Conservation (phyloP, 64 coral and sea anemone species). For the Montipora capricornis region DNA sequence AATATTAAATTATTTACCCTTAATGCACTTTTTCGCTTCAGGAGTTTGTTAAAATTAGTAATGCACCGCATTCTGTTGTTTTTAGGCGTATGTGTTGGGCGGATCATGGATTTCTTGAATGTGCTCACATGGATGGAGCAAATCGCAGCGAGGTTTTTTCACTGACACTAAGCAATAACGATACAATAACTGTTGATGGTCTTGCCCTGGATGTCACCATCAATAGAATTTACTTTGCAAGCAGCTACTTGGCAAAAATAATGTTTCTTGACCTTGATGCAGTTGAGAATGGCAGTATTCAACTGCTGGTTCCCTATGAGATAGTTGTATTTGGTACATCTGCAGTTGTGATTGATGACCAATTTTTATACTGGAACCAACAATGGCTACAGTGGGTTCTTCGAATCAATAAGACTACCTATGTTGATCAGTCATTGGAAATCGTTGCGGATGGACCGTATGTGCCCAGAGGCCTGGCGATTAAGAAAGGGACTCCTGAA, state of each 20-base stretch:
- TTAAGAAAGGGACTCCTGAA: constrained; percentile 10
- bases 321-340: not conserved
- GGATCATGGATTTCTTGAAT: not conserved
- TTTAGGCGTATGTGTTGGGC: constrained; percentile 25
- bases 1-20: too few relatives aligned
- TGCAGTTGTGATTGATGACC: constrained; percentile 22
- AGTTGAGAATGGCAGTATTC: not conserved
- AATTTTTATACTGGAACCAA: constrained; percentile 6
- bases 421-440: not conserved
- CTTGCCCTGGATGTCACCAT: constrained; percentile 8
- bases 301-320: not conserved
- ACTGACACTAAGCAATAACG: not conserved
- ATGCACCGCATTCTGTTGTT: not conserved
- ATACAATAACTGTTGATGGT: not conserved
- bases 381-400: not conserved
- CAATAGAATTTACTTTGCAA: constrained; percentile 58
- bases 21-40: too few relatives aligned
- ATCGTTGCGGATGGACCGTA: not conserved
- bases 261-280: constrained; percentile 11
- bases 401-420: not conserved
- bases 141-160: not conserved
- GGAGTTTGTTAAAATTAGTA: too few relatives aligned
- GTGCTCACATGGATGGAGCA: constrained; percentile 49
- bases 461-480: not conserved
- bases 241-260: not conserved